phyloP scores from a whole-genome alignment of 2,888 invertebrate species.

The Bimastos eiseni region DNA sequence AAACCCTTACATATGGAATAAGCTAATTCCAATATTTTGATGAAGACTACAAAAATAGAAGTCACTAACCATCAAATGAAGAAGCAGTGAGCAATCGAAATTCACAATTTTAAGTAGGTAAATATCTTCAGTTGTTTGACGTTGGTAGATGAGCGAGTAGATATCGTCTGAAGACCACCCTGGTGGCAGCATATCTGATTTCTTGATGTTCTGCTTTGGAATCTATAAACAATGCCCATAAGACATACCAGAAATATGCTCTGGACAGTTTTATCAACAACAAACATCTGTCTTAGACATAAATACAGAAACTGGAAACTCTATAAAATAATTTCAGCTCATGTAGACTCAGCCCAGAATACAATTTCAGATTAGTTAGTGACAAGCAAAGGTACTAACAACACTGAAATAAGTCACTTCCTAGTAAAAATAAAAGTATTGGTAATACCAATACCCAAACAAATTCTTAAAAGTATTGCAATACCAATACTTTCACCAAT shows the following conservation, averaged over 20 bases:
- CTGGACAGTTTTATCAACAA: not conserved
- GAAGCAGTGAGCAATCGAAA: not conserved
- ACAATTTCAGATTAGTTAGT: too few species aligned
- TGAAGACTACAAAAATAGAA: not conserved
- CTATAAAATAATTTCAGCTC: not conserved
- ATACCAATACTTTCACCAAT: too few species aligned
- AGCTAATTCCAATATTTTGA: not conserved
- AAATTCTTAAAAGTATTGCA: too few species aligned
- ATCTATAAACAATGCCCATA: not conserved
- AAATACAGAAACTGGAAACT: not conserved
- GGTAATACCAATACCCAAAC: too few species aligned
- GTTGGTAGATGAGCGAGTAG: not conserved
- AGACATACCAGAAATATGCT: not conserved
- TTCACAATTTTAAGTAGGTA: not conserved
- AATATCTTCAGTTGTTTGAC: not conserved
- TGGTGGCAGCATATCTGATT: conserved; percentile 16
- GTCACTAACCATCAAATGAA: not conserved
- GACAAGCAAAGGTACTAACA: too few species aligned
- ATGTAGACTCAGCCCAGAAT: not conserved
- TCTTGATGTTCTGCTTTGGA: not conserved
- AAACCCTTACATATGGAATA: not conserved
- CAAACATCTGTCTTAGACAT: not conserved
- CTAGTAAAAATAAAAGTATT: too few species aligned
- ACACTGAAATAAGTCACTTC: too few species aligned
- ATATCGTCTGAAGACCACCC: not conserved